phyloP scores from a whole-genome alignment of 1,140 invertebrate genomes.

The Coelopa frigida region DNA sequence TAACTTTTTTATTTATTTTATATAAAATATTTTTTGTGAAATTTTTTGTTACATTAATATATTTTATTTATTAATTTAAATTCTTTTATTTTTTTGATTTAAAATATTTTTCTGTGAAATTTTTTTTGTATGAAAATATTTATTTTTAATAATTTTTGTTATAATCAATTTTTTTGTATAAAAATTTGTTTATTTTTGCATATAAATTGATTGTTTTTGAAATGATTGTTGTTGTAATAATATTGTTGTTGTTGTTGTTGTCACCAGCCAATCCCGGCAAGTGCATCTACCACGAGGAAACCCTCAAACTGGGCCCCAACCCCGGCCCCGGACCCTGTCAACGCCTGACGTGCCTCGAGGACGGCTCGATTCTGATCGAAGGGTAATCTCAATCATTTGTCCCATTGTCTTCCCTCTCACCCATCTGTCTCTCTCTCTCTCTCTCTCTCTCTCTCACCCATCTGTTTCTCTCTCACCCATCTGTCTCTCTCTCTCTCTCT shows the following conservation, averaged over 20 bases:
- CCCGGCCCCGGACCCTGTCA: constrained; percentile 35
- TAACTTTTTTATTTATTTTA: no score
- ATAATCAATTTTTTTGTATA: neutral
- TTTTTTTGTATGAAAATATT: neutral
- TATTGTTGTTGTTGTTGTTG: neutral
- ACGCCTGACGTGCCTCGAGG: constrained; percentile 30
- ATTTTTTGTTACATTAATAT: neutral
- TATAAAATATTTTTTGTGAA: no score
- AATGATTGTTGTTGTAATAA: neutral
- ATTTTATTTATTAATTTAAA: no score
- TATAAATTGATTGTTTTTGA: no score
- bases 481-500: neutral
- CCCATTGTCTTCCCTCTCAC: neutral
- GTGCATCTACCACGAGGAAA: constrained; percentile 36
- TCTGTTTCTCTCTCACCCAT: neutral
- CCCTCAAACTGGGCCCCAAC: constrained; percentile 24
- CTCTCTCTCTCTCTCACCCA: neutral
- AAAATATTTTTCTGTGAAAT: no score
- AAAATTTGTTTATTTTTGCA: no score
- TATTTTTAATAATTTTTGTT: neutral
- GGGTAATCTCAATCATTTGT: constrained; percentile 24
- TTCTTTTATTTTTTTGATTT: no score
- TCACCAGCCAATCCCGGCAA: constrained; percentile 26
- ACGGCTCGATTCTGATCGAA: constrained; percentile 36
- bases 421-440: neutral